Percentiles rank a stretch among this genome's conserved stretches.
phyloP scores from a whole-genome alignment of 2,113 vertebrate genomes.

The Grantiella picta region DNA sequence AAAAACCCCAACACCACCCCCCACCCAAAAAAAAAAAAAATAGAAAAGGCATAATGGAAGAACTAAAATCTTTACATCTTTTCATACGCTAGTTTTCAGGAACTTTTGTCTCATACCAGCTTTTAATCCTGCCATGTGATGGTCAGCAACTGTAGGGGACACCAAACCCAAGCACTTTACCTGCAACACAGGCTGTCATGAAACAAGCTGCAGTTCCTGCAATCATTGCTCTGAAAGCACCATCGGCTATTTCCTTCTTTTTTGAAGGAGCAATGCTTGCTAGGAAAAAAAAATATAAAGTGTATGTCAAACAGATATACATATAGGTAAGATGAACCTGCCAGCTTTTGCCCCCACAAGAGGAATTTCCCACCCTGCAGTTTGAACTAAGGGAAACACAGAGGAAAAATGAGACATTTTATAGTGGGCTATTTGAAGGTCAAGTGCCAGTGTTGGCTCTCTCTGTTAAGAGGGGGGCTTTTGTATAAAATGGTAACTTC shows the following conservation, averaged over 20 bases:
- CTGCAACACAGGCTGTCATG: slow-evolving; percentile 88
- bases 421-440: background rate
- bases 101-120: background rate
- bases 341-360: background rate
- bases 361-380: background rate
- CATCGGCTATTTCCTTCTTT: slow-evolving; percentile 74
- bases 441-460: background rate
- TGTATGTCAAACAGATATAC: background rate
- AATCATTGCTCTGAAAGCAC: slow-evolving; percentile 80
- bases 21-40: background rate
- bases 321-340: background rate
- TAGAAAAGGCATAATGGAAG: background rate
- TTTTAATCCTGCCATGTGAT: background rate
- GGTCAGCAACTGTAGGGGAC: background rate
- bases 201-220: slow-evolving; percentile 81
- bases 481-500: background rate
- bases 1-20: background rate
- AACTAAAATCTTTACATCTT: background rate
- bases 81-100: background rate
- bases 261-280: slow-evolving; percentile 80
- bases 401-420: background rate
- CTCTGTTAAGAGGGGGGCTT: background rate
- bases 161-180: slow-evolving; percentile 23
- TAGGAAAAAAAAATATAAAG: slow-evolving; percentile 36
- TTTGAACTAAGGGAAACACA: background rate